Evolutionary conservation across 1,140 invertebrate species (phyloP).

Genomic region (Drosophila arawakana): DNA sequence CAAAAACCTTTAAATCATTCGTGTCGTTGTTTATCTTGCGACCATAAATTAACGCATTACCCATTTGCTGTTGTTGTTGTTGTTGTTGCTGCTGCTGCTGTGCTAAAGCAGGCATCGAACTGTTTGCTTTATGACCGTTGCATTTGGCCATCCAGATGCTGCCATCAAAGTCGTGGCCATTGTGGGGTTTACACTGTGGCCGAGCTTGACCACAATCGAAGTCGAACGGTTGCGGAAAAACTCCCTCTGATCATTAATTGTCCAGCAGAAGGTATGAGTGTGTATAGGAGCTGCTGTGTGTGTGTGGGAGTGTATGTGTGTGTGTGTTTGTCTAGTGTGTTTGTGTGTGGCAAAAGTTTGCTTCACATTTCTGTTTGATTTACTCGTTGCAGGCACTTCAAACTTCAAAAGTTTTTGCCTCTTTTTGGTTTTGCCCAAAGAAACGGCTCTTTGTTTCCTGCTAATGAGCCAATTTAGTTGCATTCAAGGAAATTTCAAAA

Average conservation of each 20-base stretch:
- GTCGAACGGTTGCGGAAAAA: conserved; percentile 37
- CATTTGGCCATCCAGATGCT: conserved; percentile 76
- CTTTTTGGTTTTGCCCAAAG: conserved; percentile 7
- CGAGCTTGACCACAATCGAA: conserved; percentile 69
- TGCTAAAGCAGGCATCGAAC: conserved; percentile 63
- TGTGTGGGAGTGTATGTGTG: conserved; percentile 3
- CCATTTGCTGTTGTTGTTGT: conserved; percentile 20
- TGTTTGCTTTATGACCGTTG: conserved; percentile 78
- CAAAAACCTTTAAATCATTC: conserved; percentile 67
- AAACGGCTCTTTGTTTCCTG: conserved; percentile 58
- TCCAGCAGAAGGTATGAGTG: conserved; percentile 32
- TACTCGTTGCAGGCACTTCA: conserved; percentile 38
- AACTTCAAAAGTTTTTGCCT: conserved; percentile 25
- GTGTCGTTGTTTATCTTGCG: conserved; percentile 71
- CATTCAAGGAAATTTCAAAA: conserved; percentile 59
- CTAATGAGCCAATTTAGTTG: conserved; percentile 82
- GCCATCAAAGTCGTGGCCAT: conserved; percentile 62
- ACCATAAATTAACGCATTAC: conserved; percentile 81
- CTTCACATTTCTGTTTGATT: conserved; percentile 49
- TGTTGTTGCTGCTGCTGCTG: conserved; percentile 52
- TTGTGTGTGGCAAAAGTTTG: conserved; percentile 29
- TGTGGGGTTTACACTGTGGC: conserved; percentile 73
- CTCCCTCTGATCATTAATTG: conserved; percentile 61
- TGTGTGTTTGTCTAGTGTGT: conserved; percentile 13
- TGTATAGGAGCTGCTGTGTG: background rate